Base-by-base conservation (phyloP, 1,140 invertebrate genomes). In the Pseudomyrmex flavicornis region DNA sequence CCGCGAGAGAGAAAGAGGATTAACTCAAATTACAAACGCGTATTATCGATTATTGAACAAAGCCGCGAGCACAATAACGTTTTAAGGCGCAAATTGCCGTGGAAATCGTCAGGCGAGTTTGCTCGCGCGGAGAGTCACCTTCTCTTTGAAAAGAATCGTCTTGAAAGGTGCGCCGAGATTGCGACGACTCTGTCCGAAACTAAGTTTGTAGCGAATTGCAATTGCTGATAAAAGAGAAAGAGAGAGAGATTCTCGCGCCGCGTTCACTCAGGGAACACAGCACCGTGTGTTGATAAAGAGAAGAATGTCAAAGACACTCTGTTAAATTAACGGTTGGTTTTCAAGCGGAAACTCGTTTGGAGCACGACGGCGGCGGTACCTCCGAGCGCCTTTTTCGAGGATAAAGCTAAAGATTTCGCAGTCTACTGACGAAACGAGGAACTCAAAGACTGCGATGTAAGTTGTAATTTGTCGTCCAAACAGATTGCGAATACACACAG, bases 321-420 rank as follows among this genome's bases (percentile, higher is more conserved):
- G 70, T 82, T 70, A 79, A 86, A 86, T 87, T 86, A 87, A 87
- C 77, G 63, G 77, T 9, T 66, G 50, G 77, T 65, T 75, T 86
- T 61, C 84, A 83, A 35, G 77, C 65, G 52, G 46, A 86, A 86
- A 86, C 59, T 86, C 84, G 72, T 85, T 85, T 54, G 65, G 15
- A 56, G 75, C 76, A 17, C 59, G 52, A 35, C 66, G 50, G 35
- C 35, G 35, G 35, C 35, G 35, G 35, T 35, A 68, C 26, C n/a
- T 59, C 20, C 44, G 35, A 59, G 52, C 35, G 15, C n/a, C 3
- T 26, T 72, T 50, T 70, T 35, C 44, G 44, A 70, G 76, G 15
- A 77, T 17, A 46, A 20, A 77, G 44, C 66, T 70, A 48, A 72
- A 50, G 66, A 59, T 80, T 59, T 79, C 56, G 65, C 65, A 54